Conservation (phyloP, 2,888 invertebrate species). For the Neoaliturus tenellus region DNA sequence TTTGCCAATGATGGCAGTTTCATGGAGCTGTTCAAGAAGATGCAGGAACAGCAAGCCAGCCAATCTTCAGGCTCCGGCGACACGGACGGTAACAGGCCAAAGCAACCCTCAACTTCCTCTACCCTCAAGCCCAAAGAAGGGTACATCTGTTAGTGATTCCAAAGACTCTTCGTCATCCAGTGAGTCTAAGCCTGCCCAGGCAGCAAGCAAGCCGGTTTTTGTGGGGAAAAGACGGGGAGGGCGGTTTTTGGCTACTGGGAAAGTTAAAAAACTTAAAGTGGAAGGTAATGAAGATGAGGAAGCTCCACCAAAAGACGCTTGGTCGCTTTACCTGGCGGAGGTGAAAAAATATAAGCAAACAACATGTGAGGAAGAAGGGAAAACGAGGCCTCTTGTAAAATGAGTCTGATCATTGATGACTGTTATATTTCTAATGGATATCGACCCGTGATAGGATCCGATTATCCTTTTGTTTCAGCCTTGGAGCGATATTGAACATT, state of each 20-base stretch:
- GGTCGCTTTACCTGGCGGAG: conserved; percentile 96
- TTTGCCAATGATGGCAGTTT: conserved; percentile 95
- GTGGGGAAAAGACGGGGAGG: conserved; percentile 92
- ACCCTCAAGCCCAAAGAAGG: conserved; percentile 67
- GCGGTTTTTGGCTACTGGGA: conserved; percentile 90
- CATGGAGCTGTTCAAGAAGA: conserved; percentile 93
- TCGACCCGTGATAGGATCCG: not conserved
- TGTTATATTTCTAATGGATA: not conserved
- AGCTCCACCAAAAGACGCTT: conserved; percentile 83
- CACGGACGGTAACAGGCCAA: conserved; percentile 37
- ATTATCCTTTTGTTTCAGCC: not conserved
- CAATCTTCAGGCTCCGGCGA: not conserved
- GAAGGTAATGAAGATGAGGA: conserved; percentile 75
- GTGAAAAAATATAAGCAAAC: conserved; percentile 95
- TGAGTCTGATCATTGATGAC: conserved; percentile 72
- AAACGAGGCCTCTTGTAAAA: conserved; percentile 94
- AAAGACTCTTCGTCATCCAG: conserved; percentile 31
- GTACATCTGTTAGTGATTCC: conserved; percentile 68
- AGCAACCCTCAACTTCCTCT: not conserved
- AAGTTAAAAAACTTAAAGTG: conserved; percentile 89
- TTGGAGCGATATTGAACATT: not conserved
- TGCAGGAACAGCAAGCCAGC: conserved; percentile 78
- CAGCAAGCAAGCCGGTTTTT: conserved; percentile 73
- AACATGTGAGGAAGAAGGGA: conserved; percentile 92
- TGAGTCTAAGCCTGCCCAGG: conserved; percentile 65